Base-by-base conservation (phyloP, 1,140 invertebrate species). In the Danaus melanippus region DNA sequence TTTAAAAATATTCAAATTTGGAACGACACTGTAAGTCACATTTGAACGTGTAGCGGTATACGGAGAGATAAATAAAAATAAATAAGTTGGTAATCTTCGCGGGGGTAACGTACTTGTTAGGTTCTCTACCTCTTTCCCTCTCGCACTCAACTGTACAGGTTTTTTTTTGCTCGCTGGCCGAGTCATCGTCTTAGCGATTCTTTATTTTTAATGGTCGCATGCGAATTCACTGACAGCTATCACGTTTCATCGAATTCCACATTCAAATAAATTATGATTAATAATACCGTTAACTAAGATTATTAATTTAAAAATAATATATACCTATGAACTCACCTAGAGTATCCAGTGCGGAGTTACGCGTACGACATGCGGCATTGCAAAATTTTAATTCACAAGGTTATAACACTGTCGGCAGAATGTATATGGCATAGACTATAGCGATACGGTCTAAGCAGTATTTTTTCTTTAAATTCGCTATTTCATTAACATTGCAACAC, bases 71-170 rank as follows among this genome's bases (percentile, higher is more conserved):
- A 79, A 79, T 77, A 76, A 71, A 77, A 79, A 71, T 75, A 75
- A 78, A 68, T 73, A 71, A 60, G 60, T 64, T 43, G 66, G 79
- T 76, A 76, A 73, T 81, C 79, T 82, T 79, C 77, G 80, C 65
- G 82, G 82, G 82, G 82, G 82, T 84, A 85, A 85, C 80, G 80
- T 76, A 85, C 82, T 85, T 84, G 77, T 85, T 85, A 70, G 76
- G 67, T 65, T 74, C 67, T 67, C 57, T 58, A 44, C 53, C 47
- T 60, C 65, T 64, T 58, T 77, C 80, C 71, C 77, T 63, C 71
- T 78, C 75, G 64, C 76, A 67, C 78, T 51, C 50, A 64, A 58
- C 53, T 56, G 65, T 65, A 71, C 68, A 69, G 60, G 63, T 74
- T 74, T 76, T 80, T 75, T 56, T 64, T 68, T 79, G 69, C 72